Evolutionary conservation across 2,888 invertebrate genomes (phyloP), one percentile per base, ranked within the genome.

Genomic region (Proisotoma minuta): DNA sequence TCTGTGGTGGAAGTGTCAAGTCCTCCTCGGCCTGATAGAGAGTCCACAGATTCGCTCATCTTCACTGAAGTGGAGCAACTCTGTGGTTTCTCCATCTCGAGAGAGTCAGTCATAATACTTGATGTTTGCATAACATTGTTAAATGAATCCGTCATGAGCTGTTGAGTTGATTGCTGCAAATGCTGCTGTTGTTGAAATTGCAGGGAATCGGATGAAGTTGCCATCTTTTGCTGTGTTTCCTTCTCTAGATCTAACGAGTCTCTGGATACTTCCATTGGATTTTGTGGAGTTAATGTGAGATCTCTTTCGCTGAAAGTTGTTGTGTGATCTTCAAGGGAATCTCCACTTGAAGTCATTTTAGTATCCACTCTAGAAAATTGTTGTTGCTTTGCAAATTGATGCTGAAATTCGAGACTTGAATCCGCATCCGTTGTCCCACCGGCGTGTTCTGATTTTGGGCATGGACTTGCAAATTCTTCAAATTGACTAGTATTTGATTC

Each of bases 181-280:
- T 23, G 34, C 49, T 12, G n/a, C n/a, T n/a, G n/a, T n/a, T 75
- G 76, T 64, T 76, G 77, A 40, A 78, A 73, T 77, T 80, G 84
- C 12, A 84, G 81, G 71, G 84, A 84, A 72, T 84, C 84, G 2
- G 82, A 82, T 3, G 61, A 61, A 34, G 57, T 39, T 24, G 61
- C 51, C 78, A 82, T 81, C 63, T 39, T 22, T 29, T 52, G 52
- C 70, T 59, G 74, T 75, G 60, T 15, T 76, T 66, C 77, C 76
- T n/a, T 77, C 76, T 71, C 80, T 78, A 52, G 79, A 69, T 87
- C 87, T 60, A 87, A 77, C 58, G 87, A 87, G 75, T 87, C 87
- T 1, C 84, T 82, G 74, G 86, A 87, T 48, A 83, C 83, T 67
- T 83, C 79, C 57, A 78, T 78, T 15, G 76, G 75, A 50, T 65